phyloP scores from a whole-genome alignment of 2,888 invertebrate genomes.

The Lithophane semibrunnea region DNA sequence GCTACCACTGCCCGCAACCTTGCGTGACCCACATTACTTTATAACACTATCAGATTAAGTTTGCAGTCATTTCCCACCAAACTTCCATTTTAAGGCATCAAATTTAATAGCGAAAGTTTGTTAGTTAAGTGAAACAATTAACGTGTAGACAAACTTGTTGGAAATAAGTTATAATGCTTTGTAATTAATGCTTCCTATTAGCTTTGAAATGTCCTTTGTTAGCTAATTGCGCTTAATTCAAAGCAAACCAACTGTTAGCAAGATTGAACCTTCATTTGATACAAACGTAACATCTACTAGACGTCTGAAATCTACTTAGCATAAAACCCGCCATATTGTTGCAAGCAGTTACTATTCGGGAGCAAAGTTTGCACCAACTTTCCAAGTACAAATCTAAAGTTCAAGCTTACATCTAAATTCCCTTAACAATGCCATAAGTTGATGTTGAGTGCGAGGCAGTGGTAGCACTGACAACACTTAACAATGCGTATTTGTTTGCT shows the following conservation, averaged over 20 bases:
- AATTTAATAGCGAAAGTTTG: constrained; percentile 77
- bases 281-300: constrained; percentile 24
- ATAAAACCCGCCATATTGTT: constrained; percentile 26
- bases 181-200: constrained; percentile 48
- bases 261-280: constrained; percentile 38
- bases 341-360: constrained; percentile 24
- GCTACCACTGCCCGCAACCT: constrained; percentile 68
- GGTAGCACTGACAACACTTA: constrained; percentile 64
- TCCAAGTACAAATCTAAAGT: constrained; percentile 39
- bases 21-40: constrained; percentile 79
- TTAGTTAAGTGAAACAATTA: constrained; percentile 83
- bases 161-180: constrained; percentile 49
- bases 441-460: constrained; percentile 58
- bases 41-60: constrained; percentile 78
- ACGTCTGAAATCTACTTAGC: constrained; percentile 50
- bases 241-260: constrained; percentile 32
- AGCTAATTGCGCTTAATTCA: constrained; percentile 9
- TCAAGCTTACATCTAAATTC: constrained; percentile 63
- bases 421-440: constrained; percentile 65
- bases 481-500: constrained; percentile 71
- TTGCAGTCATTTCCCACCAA: constrained; percentile 76
- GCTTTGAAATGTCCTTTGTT: constrained; percentile 60
- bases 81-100: constrained; percentile 70
- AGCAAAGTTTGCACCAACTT: constrained; percentile 43
- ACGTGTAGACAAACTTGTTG: constrained; percentile 59